These are phyloP conservation scores for Oreochromis mossambicus DNA, from an alignment of 2,797 vertebrate genomes.

Conservation along the genomic window DNA sequence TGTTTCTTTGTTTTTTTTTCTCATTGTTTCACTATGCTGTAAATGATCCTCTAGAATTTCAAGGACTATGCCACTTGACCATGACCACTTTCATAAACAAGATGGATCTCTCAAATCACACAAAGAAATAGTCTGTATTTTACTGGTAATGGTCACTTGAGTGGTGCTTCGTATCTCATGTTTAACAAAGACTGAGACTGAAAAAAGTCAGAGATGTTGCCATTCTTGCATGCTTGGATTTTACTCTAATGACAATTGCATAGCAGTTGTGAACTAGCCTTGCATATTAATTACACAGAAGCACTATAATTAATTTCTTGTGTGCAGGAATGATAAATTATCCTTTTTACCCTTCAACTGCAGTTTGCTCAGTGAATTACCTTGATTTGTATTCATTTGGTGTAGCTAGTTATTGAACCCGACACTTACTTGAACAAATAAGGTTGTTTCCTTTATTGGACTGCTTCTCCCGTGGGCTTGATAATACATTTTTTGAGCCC, in stretches of 20 bases:
- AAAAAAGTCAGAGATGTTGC: constrained; percentile 37
- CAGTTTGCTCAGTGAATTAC: constrained; percentile 58
- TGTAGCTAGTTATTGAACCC: constrained; percentile 58
- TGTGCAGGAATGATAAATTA: constrained; percentile 59
- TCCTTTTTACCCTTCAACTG: constrained; percentile 67
- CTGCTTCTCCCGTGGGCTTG: constrained; percentile 22
- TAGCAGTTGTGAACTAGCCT: constrained; percentile 40
- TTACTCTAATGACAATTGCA: constrained; percentile 35
- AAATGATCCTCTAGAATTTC: constrained; percentile 26
- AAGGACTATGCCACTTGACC: constrained; percentile 29
- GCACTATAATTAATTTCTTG: constrained; percentile 56
- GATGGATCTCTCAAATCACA: neutral
- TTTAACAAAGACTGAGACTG: constrained; percentile 25
- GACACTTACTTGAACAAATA: constrained; percentile 65
- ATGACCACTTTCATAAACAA: constrained; percentile 37
- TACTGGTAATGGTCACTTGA: constrained; percentile 15
- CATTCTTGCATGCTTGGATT: constrained; percentile 46
- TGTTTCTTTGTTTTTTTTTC: constrained; percentile 15
- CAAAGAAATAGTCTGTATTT: constrained; percentile 9
- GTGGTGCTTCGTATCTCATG: constrained; percentile 38
- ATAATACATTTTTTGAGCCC: constrained; percentile 36
- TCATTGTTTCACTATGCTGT: constrained; percentile 33
- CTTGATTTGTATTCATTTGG: constrained; percentile 65
- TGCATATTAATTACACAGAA: constrained; percentile 60
- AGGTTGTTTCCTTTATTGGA: constrained; percentile 57